A percentile compares a stretch with the other conserved stretches of the same genome.
These are phyloP conservation scores for Aspidiotus destructor DNA, from an alignment of 2,888 invertebrate species.

Conservation along the genomic window DNA sequence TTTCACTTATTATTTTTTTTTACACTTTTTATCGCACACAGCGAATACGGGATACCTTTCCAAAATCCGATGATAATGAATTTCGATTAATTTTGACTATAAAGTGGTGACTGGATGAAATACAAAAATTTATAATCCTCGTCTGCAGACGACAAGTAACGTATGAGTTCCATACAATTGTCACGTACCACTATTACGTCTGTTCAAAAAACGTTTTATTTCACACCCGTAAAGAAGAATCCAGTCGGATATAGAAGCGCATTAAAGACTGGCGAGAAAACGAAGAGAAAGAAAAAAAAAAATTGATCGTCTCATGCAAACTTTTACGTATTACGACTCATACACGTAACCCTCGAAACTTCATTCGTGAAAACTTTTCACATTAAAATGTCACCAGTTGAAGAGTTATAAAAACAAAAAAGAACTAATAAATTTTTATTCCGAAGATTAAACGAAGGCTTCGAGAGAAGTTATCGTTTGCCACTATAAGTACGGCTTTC, in stretches of 20 bases:
- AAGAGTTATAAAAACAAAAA: slow-evolving; percentile 1
- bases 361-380: slow-evolving; percentile 4
- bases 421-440: slow-evolving; percentile 2
- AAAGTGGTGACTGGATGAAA: no score
- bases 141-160: no score
- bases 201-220: neutral
- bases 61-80: no score
- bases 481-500: no score
- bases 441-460: neutral
- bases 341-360: neutral
- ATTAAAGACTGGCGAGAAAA: no score
- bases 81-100: no score
- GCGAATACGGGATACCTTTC: neutral
- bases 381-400: slow-evolving; percentile 4
- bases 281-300: neutral
- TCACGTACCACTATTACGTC: neutral
- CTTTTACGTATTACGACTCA: neutral
- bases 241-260: neutral
- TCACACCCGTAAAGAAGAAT: neutral
- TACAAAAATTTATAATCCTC: no score
- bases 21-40: no score
- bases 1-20: no score
- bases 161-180: no score
- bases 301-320: neutral
- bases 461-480: no score